phyloP scores from a whole-genome alignment of 2,113 vertebrate species.

The Anarrhichthys ocellatus region DNA sequence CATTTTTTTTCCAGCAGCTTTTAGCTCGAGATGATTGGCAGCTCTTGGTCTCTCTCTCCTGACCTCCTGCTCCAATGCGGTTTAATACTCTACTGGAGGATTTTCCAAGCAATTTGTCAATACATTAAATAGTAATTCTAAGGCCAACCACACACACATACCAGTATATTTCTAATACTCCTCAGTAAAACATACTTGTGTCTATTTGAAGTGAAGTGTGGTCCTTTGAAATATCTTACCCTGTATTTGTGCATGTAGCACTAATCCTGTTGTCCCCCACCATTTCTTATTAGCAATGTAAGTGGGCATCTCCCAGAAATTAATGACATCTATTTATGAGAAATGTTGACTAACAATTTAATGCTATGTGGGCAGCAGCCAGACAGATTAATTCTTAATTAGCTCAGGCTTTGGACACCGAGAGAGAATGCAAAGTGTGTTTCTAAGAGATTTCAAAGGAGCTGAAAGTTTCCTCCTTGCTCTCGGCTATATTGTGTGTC shows the following conservation, averaged over 20 bases:
- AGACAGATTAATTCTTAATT: constrained; percentile 86
- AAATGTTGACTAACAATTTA: constrained; percentile 88
- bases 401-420: constrained; percentile 67
- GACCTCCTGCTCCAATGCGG: constrained; percentile 29
- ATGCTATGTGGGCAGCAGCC: constrained; percentile 86
- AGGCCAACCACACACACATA: constrained; percentile 15
- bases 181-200: neutral
- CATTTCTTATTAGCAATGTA: constrained; percentile 86
- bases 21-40: constrained; percentile 46
- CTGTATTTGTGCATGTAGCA: constrained; percentile 1
- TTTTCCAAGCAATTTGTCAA: constrained; percentile 44
- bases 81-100: constrained; percentile 26
- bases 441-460: neutral
- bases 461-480: neutral
- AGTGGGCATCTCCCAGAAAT: constrained; percentile 85
- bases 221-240: constrained; percentile 18
- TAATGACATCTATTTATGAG: constrained; percentile 86
- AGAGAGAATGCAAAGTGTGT: constrained; percentile 76
- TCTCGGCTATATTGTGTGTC: neutral
- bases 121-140: constrained; percentile 50
- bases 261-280: constrained; percentile 78
- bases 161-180: neutral
- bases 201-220: constrained; percentile 35
- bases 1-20: constrained; percentile 22
- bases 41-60: constrained; percentile 19